These are phyloP conservation scores for Cyprinus carpio DNA, from an alignment of 2,113 vertebrate genomes.

Conservation along the genomic window DNA sequence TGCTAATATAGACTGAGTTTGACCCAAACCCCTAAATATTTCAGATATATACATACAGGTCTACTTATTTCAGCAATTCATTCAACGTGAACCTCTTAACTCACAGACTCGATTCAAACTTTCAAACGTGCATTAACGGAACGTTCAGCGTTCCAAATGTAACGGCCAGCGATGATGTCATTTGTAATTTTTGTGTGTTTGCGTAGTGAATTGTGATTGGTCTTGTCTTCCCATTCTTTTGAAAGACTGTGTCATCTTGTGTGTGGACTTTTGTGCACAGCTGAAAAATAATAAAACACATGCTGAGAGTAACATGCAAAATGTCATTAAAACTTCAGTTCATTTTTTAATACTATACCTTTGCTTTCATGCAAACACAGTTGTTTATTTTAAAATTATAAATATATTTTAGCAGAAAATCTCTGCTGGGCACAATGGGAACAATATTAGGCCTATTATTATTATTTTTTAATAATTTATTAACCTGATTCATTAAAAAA, in stretches of 20 bases:
- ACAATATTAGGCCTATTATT: not conserved
- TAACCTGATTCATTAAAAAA: too few relatives aligned
- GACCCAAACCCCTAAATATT: not conserved
- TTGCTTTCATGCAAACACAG: not conserved
- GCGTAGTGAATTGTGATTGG: not conserved
- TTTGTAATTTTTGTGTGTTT: not conserved
- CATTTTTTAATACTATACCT: too few relatives aligned
- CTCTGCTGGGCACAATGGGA: not conserved
- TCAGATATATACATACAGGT: too few relatives aligned
- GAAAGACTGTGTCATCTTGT: not conserved
- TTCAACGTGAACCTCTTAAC: not conserved
- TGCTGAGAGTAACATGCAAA: too few relatives aligned
- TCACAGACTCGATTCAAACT: not conserved
- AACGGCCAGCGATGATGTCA: not conserved
- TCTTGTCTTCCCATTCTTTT: not conserved
- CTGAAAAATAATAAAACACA: not conserved
- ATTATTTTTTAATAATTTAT: too few relatives aligned
- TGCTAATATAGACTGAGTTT: not conserved
- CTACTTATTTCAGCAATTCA: not conserved
- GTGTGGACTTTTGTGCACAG: not conserved
- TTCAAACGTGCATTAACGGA: not conserved
- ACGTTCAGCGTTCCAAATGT: not conserved
- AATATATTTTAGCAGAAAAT: not conserved
- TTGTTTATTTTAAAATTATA: not conserved
- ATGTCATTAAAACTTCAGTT: not conserved